Base-by-base conservation (phyloP, 1,140 invertebrate species). In the Drosophila parabipectinata region DNA sequence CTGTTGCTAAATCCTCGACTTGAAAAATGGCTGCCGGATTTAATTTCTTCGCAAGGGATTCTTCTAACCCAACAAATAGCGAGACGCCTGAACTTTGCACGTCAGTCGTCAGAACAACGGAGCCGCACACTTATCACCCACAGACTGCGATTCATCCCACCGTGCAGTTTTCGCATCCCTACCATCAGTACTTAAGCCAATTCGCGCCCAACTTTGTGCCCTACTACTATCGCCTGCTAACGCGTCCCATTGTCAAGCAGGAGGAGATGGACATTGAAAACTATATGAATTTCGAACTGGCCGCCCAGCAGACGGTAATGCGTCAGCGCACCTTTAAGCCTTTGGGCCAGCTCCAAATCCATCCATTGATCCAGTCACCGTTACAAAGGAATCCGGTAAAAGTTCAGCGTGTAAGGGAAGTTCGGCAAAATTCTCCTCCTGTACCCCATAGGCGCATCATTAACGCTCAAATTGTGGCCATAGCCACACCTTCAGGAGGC, bases 271-370 rank as follows among this genome's bases (percentile, higher is more conserved):
- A 87, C 21, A 61, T 85, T 18, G 82, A 82, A 21, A 62, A 77
- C 30, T 87, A 77, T 21, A 87, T 87, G n/a, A 85, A 82, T 15
- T 48, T 24, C 14, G 78, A 85, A 37, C 41, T 80, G 52, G 44
- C 30, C 9, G 15, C 34, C 12, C 80, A 85, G 41, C 66, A 63
- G 47, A 28, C 10, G 0, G 10, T 56, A 4, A 63, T 84, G 60
- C 47, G 51, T 0, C 34, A 68, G 24, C 39, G 26, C 14, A 28
- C 9, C 5, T 6, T 37, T 7, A 57, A 30, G 18, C 77, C 72
- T 2, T 24, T 79, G 28, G 55, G 54, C 1, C 64, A 80, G 3
- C 30, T 79, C 14, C 67, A 67, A 3, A 10, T 61, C 10, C 47
- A 59, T 1, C 18, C 7, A 10, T 21, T 5, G 12, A 44, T 51